Base-by-base conservation (phyloP, 2,113 vertebrate genomes). In the Haplochromis vanheusdeni region DNA sequence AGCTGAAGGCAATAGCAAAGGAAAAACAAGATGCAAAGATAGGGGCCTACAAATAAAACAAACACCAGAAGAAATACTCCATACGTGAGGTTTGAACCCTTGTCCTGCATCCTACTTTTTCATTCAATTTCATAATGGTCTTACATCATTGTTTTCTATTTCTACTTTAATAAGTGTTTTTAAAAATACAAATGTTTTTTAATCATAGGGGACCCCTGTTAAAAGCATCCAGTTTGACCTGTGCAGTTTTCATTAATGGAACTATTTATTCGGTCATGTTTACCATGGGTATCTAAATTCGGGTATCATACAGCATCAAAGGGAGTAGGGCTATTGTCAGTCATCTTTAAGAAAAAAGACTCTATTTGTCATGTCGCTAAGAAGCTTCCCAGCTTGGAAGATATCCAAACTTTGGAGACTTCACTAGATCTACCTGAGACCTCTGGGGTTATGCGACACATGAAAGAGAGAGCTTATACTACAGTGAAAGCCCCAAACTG, bases 11-110 rank as follows among this genome's bases (percentile, higher is more conserved):
- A 80, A 83, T 5, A 68, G 40, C 73, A 16, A 9, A 65, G 77
- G 23, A 28, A 70, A 91, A 90, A 82, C 51, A 90, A 79, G 85
- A 87, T 81, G 77, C 68, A 73, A 75, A 83, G 88, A 92, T 89
- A 58, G 42, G 80, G 70, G 81, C 58, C 35, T n/a, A 81, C 26
- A 82, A 84, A 75, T 92, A 84, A 77, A 89, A 83, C 40, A 54
- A 56, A 56, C 79, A 13, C 8, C 54, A 35, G 70, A 82, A 82
- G 86, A 79, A 89, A 83, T 42, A 4, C 28, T 55, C 75, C 16
- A 0, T 40, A 75, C n/a, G 13, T 19, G 31, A 51, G 4, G 23
- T 35, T 11, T 75, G 4, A 73, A 47, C 3, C 40, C 1, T 28
- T 1, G 8, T 47, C 40, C 3, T 1, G 21, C 14, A 47, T 17